Evolutionary conservation across 2,888 invertebrate genomes (phyloP).

Genomic region (Trachelus troglodyta): DNA sequence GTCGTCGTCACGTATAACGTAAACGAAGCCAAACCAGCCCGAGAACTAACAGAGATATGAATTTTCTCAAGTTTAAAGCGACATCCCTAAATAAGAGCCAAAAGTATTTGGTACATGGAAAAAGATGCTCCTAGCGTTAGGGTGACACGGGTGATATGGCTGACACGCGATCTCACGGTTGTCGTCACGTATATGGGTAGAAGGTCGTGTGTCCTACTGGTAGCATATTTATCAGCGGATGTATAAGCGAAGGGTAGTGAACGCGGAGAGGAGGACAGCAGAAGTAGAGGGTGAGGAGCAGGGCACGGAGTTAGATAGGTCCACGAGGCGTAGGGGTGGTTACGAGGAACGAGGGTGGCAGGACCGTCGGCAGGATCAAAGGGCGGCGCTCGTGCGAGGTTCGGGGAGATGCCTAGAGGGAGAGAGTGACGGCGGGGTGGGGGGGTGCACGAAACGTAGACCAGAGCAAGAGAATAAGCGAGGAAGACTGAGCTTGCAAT

Average conservation of each 20-base stretch:
- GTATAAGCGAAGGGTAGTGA: conserved; percentile 18
- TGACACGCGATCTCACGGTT: neutral
- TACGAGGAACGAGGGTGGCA: conserved; percentile 50
- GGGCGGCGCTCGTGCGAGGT: conserved; percentile 60
- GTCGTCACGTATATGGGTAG: conserved; percentile 17
- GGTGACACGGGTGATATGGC: neutral
- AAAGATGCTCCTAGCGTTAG: neutral
- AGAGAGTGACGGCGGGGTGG: conserved; percentile 22
- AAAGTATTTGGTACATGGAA: neutral
- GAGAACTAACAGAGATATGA: neutral
- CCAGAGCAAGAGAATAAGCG: neutral
- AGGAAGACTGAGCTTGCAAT: conserved; percentile 26
- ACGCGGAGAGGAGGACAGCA: neutral
- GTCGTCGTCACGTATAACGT: neutral
- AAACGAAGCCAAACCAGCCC: neutral
- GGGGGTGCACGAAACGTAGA: neutral
- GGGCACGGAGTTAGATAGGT: conserved; percentile 13
- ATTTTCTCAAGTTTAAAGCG: neutral
- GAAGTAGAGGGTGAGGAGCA: conserved; percentile 9
- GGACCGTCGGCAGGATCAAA: conserved; percentile 64
- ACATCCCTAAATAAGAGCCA: neutral
- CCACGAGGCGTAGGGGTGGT: conserved; percentile 23
- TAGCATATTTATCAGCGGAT: conserved; percentile 47
- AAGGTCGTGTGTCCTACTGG: conserved; percentile 30
- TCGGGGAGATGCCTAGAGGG: conserved; percentile 47